phyloP scores from a whole-genome alignment of 2,113 vertebrate genomes.

The Gasterosteus nipponicus region DNA sequence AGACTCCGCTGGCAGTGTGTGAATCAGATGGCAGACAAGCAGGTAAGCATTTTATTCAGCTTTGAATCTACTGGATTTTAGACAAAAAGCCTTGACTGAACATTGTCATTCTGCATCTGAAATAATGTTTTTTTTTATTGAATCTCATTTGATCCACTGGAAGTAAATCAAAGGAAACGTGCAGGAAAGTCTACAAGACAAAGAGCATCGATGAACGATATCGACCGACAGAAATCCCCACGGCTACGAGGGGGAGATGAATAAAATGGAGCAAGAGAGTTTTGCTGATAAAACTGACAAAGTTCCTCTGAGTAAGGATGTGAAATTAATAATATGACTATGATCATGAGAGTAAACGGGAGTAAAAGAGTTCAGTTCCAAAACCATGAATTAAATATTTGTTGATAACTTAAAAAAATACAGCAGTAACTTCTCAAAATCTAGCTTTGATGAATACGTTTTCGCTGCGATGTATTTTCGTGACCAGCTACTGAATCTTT shows the following conservation, averaged over 20 bases:
- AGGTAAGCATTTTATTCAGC: not conserved
- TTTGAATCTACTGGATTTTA: not conserved
- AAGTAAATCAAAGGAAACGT: not conserved
- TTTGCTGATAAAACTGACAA: not conserved
- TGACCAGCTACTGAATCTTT: constrained; percentile 7
- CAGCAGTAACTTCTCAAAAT: not conserved
- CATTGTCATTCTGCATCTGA: not conserved
- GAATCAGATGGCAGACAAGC: not conserved
- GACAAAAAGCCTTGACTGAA: not conserved
- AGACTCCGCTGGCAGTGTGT: not conserved
- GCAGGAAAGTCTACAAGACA: not conserved
- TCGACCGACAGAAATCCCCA: not conserved
- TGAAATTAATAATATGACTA: not conserved
- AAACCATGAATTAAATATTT: not conserved
- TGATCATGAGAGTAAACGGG: not conserved
- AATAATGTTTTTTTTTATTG: not conserved
- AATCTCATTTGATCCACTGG: not conserved
- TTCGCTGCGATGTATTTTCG: not conserved
- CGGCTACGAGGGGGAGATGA: not conserved
- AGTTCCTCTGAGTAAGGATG: constrained; percentile 29
- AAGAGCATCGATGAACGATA: not conserved
- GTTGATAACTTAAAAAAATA: not conserved
- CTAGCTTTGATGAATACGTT: not conserved
- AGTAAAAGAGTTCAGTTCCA: not conserved
- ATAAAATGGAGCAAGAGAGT: constrained; percentile 34